Evolutionary conservation across 2,113 vertebrate species (phyloP), one percentile per base, ranked within the genome.

Genomic region (Muscicapa adusta): DNA sequence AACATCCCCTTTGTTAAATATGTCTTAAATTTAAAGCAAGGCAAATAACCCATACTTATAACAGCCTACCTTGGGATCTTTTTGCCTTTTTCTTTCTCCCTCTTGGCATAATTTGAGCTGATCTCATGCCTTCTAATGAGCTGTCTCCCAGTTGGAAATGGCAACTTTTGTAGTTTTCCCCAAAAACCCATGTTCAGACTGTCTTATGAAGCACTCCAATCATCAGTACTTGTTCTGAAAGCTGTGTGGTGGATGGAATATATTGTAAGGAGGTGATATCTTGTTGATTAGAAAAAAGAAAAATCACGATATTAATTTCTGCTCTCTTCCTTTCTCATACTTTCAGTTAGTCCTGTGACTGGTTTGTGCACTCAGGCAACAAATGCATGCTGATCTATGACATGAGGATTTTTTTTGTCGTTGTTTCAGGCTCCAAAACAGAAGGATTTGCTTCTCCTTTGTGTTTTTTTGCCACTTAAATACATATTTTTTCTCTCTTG

Each of bases 91-190:
- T 70, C 14, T 66, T 95, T 85, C 85, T 94, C 68, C n/a, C 85
- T 90, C 47, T 71, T 88, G 91, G 72, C 68, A 94, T 85, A 72
- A 90, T 85, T 83, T 50, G 72, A 88, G 79, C 75, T 83, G 25
- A 53, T 90, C 42, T 93, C 71, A 61, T 76, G 67, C 47, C 34
- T 88, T 71, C 87, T 94, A 80, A 96, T 74, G 85, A 95, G 82
- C 67, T 77, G 34, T 47, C 48, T 94, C 85, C 91, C 90, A 38
- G 82, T 13, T 88, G 91, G 88, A 93, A 94, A 74, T 14, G 14
- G 65, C 54, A 95, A 61, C 63, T 91, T 88, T 53, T 91, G 65
- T 18, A 45, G 25, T 40, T 93, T 89, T 81, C 47, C 28, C 34
- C 19, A 11, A 88, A 90, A 56, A 0, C 4, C 10, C 47, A 23